Base-by-base conservation (phyloP, 2,113 vertebrate genomes). In the Guaruba guarouba region DNA sequence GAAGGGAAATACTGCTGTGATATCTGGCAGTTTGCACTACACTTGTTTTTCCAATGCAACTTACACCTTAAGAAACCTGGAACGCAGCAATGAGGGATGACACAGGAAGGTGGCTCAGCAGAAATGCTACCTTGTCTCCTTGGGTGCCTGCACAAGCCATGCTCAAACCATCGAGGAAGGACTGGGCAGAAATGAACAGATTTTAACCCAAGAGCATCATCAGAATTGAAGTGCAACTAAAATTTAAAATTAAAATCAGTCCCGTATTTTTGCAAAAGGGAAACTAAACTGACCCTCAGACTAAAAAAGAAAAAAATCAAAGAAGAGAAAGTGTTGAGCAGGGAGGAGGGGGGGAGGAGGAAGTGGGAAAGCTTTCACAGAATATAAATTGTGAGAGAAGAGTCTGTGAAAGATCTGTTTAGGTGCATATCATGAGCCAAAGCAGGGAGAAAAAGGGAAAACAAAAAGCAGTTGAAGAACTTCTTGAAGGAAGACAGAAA, bases 191-290 rank as follows among this genome's bases (percentile, higher is more conserved):
- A 75, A 80, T 0, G 3, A 92, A 79, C 69, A 93, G 77, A 92
- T 81, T 96, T 95, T 69, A 95, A 88, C 44, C 0, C 3, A 64
- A 86, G 77, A 93, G 15, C 46, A 79, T 57, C 10, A 84, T 74
- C 69, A 76, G 66, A 78, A 93, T 52, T 71, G 25, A 64, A 88
- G n/a, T 33, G 63, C 25, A 93, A 83, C 55, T 64, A 17, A 48
- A 79, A 93, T 95, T 95, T 96, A 79, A 94, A 95, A 94, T 91
- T 95, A 73, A 93, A 92, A 94, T 93, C 49, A 82, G 87, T 79
- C 33, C 46, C 19, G 8, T 54, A 79, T 76, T 96, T 91, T 96
- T 49, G 59, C 73, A 69, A 70, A 95, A 92, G 44, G 28, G 78
- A 93, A 94, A 92, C 77, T 55, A 88, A 95, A 91, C 82, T 96